phyloP scores from a whole-genome alignment of 2,888 invertebrate species.

The Macrosoma leucophasiata region DNA sequence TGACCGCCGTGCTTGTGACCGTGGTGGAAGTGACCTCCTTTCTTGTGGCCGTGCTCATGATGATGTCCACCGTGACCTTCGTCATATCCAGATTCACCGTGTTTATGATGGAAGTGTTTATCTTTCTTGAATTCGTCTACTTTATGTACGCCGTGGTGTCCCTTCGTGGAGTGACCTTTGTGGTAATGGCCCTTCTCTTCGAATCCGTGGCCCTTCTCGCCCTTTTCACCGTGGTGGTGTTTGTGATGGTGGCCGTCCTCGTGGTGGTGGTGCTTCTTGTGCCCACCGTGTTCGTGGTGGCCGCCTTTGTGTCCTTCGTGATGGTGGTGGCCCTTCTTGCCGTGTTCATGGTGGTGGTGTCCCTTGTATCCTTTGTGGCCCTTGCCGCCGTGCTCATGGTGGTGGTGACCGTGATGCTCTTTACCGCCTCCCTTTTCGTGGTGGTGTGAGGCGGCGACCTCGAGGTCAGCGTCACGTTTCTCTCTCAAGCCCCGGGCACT shows the following conservation, averaged over 20 bases:
- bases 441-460: constrained; percentile 61
- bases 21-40: constrained; percentile 87
- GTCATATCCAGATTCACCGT: constrained; percentile 84
- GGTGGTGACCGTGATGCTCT: constrained; percentile 78
- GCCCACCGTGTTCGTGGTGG: constrained; percentile 76
- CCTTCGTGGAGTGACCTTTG: constrained; percentile 89
- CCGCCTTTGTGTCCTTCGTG: constrained; percentile 78
- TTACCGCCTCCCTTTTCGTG: constrained; percentile 77
- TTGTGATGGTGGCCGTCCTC: constrained; percentile 79
- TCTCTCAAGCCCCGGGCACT: constrained; percentile 57
- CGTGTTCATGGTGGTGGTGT: constrained; percentile 79
- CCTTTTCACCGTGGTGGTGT: constrained; percentile 79
- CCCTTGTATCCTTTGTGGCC: constrained; percentile 82
- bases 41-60: constrained; percentile 85
- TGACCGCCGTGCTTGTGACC: constrained; percentile 85
- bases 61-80: constrained; percentile 86
- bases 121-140: constrained; percentile 89
- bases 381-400: constrained; percentile 79
- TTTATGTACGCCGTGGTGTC: constrained; percentile 89
- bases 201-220: constrained; percentile 75
- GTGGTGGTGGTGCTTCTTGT: constrained; percentile 79
- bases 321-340: constrained; percentile 83
- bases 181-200: constrained; percentile 81
- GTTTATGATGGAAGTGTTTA: constrained; percentile 89
- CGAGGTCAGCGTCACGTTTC: constrained; percentile 67